Base-by-base conservation (phyloP, 2,113 vertebrate genomes). In the Seriola dumerili region DNA sequence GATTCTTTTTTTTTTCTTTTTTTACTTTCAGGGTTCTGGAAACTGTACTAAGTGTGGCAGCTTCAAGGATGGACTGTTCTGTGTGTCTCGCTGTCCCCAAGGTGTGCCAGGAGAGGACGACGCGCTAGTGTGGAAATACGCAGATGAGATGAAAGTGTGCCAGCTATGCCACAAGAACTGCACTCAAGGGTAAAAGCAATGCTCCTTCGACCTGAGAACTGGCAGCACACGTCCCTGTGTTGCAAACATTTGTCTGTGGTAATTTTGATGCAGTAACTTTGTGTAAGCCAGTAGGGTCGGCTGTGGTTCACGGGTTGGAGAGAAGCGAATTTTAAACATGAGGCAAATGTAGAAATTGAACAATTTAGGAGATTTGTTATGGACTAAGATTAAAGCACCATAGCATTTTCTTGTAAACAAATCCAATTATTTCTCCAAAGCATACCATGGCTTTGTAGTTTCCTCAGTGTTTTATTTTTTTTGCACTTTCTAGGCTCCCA, bases 141-240 rank as follows among this genome's bases (percentile, higher is more conserved):
- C 96, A 0, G 97, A 99, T 0, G 65, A 88, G 14, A 91, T 68
- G 63, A 94, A 86, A 2, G 91, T 96, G 61, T 99, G 98, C 86
- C 97, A 95, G 89, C 95, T 96, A 4, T 99, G 98, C 91, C 97
- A 99, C 89, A 89, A 92, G 10, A 98, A 98, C 95, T 99, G 98
- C 83, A 96, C 97, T 71, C 96, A 95, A 0, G 97, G 97, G 98
- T 99, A 87, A 97, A 96, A 11, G 11, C 54, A 25, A 38, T 69
- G 72, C 71, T 55, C 36, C 2, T 10, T 38, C 1, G 13, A 72
- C 9, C 72, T 77, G 46, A 58, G 67, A 73, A 65, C 55, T 58
- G 64, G 66, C 70, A 8, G 3, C 40, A 3, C 40, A 42, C 9
- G 40, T 42, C 40, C 8, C 9, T 42, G 66, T 54, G 29, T 74